phyloP scores from a whole-genome alignment of 35 echinoderm and acorn worm genomes.

The Acanthaster planci region DNA sequence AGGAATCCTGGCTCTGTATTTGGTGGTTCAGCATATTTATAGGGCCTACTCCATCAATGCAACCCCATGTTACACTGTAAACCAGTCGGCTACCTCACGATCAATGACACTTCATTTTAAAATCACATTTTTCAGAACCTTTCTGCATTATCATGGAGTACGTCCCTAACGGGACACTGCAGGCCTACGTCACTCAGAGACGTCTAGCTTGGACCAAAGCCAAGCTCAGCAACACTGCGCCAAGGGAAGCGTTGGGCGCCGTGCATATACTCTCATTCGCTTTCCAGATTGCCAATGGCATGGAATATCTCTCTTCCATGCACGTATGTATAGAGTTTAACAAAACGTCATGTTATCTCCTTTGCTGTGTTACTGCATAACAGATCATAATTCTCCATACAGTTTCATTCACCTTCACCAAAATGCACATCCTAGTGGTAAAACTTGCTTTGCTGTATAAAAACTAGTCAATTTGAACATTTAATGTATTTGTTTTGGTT shows the following conservation, averaged over 20 bases:
- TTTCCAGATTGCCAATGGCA: not conserved
- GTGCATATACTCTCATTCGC: not conserved
- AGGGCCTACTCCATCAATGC: not conserved
- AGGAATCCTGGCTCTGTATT: not conserved
- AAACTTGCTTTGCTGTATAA: too few relatives aligned
- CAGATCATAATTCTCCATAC: too few relatives aligned
- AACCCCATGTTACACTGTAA: not conserved
- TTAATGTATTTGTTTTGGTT: too few relatives aligned
- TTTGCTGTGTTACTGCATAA: too few relatives aligned
- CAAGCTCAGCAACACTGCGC: too few relatives aligned
- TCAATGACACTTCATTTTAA: not conserved
- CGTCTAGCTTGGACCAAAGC: not conserved
- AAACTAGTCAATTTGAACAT: too few relatives aligned
- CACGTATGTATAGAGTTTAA: not conserved
- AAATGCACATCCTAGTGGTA: too few relatives aligned
- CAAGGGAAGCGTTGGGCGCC: not conserved
- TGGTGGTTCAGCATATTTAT: not conserved
- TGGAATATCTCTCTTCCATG: not conserved
- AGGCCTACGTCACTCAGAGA: not conserved
- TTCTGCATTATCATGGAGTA: slow-evolving; percentile 11
- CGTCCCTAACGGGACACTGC: not conserved
- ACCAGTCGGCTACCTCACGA: not conserved
- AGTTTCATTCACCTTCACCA: too few relatives aligned
- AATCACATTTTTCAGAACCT: not conserved
- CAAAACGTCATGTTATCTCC: too few relatives aligned